Conservation (phyloP, 2,888 invertebrate species). For the Tubulanus polymorphus region DNA sequence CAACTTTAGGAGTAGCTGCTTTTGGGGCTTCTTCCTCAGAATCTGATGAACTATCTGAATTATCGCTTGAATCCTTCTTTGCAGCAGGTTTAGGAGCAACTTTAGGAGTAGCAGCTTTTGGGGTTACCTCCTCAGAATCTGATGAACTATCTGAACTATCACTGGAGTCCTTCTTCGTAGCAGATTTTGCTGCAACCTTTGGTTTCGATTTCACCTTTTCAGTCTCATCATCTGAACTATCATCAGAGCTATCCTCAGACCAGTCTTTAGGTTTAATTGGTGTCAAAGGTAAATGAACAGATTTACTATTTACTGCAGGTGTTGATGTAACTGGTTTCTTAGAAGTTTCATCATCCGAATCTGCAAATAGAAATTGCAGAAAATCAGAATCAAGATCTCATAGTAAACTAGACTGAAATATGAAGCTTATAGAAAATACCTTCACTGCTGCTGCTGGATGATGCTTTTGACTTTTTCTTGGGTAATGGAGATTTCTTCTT, state of each 20-base stretch:
- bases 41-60: conserved; percentile 26
- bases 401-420: no score
- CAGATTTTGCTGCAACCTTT: background rate
- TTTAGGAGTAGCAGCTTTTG: background rate
- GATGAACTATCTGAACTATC: background rate
- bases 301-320: background rate
- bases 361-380: no score
- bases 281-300: background rate
- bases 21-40: conserved; percentile 27
- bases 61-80: conserved; percentile 14
- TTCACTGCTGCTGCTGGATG: no score
- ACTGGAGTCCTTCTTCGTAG: background rate
- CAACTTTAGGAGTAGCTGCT: background rate
- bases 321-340: background rate
- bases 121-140: background rate
- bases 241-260: conserved; percentile 4
- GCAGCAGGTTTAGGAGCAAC: background rate
- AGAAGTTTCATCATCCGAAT: background rate
- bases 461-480: no score
- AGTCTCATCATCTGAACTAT: conserved; percentile 10
- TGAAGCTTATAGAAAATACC: no score
- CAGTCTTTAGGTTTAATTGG: background rate
- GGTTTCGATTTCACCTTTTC: conserved; percentile 3
- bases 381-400: no score
- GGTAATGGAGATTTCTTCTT: no score